These are phyloP conservation scores for Hemicrepidius hirtus DNA, from an alignment of 2,888 invertebrate genomes.

Conservation along the genomic window DNA sequence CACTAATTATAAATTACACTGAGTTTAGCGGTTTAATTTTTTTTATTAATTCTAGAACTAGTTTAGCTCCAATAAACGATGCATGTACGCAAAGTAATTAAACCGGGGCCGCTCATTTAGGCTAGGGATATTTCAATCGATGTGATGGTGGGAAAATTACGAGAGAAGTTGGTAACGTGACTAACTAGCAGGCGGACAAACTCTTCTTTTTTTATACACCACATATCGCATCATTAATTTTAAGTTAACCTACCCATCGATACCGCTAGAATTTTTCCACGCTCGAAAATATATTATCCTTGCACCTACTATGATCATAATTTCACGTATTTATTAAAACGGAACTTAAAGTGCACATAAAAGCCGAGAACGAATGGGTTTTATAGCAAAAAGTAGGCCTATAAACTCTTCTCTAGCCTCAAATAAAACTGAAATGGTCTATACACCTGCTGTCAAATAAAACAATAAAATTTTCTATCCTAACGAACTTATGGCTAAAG, in stretches of 20 bases:
- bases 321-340: constrained; percentile 35
- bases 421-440: constrained; percentile 33
- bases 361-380: constrained; percentile 31
- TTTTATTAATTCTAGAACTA: constrained; percentile 30
- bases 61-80: constrained; percentile 40
- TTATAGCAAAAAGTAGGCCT: constrained; percentile 46
- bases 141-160: constrained; percentile 67
- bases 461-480: constrained; percentile 20
- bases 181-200: constrained; percentile 69
- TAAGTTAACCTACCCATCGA: constrained; percentile 63
- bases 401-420: constrained; percentile 26
- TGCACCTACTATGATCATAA: neutral
- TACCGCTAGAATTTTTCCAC: constrained; percentile 40
- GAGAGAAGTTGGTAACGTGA: constrained; percentile 68
- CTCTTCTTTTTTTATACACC: constrained; percentile 65
- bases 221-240: constrained; percentile 66
- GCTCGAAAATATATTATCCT: constrained; percentile 18
- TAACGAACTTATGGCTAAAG: too few species aligned
- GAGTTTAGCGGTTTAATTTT: constrained; percentile 2
- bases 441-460: constrained; percentile 37
- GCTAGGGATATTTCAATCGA: constrained; percentile 67
- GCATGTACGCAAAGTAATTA: constrained; percentile 44
- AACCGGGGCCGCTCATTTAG: constrained; percentile 42
- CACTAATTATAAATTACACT: constrained; percentile 29
- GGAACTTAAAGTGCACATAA: constrained; percentile 28